Conservation (phyloP, 2,797 vertebrate species). For the Phataginus tetradactyla region DNA sequence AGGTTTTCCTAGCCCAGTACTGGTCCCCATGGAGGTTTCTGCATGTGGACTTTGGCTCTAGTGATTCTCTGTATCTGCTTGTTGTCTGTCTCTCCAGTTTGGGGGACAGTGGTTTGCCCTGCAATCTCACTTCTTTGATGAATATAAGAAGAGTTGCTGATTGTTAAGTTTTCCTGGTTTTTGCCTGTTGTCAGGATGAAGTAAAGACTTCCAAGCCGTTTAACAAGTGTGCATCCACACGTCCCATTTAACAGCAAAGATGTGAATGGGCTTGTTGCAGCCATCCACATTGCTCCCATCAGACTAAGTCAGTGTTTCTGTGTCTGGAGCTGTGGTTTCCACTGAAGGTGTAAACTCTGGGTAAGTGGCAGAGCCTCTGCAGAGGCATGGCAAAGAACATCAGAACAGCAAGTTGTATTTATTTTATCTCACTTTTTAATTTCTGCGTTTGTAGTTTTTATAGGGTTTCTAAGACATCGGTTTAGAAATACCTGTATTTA, state of each 20-base stretch:
- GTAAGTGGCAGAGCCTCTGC: not conserved
- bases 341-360: accelerated
- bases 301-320: not conserved
- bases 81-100: not conserved
- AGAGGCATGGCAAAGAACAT: not conserved
- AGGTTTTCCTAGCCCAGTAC: not conserved
- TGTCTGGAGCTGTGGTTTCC: not conserved
- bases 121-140: not conserved
- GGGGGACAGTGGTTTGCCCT: not conserved
- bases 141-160: not conserved
- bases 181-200: not conserved
- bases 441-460: not conserved
- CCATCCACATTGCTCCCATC: not conserved
- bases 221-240: not conserved
- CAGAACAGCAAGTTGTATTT: not conserved
- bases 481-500: not conserved
- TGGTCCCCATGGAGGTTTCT: not conserved
- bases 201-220: not conserved
- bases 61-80: not conserved
- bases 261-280: accelerated
- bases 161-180: not conserved
- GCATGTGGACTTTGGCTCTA: not conserved
- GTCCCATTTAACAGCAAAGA: not conserved
- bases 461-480: not conserved
- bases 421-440: not conserved